Conservation (phyloP, 2,797 vertebrate genomes). For the Pogoniulus pusillus region DNA sequence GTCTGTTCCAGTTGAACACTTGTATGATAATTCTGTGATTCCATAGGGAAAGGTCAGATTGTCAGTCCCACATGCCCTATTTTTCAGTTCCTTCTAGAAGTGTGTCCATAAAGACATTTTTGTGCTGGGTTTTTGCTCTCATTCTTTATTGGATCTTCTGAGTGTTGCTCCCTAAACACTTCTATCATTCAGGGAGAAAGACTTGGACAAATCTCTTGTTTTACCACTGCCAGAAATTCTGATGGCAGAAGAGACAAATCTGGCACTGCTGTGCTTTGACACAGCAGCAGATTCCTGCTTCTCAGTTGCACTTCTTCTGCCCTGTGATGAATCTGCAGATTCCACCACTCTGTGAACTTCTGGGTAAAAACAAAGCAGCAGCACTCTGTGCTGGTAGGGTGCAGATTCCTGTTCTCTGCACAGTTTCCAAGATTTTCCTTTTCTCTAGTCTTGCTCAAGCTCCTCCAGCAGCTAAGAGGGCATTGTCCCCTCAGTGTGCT, state of each 20-base stretch:
- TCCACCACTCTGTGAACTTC: background rate
- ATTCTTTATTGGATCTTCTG: background rate
- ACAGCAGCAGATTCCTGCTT: background rate
- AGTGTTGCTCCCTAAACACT: background rate
- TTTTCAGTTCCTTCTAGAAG: background rate
- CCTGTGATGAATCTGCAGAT: background rate
- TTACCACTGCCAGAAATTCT: background rate
- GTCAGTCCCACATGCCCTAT: background rate
- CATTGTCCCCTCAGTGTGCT: background rate
- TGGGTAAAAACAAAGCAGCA: background rate
- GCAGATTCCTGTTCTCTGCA: background rate
- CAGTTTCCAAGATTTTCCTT: background rate
- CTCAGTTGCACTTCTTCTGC: background rate
- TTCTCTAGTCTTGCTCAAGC: no score
- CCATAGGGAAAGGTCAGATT: background rate
- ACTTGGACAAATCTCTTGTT: background rate
- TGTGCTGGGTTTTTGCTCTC: background rate
- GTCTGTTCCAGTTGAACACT: no score
- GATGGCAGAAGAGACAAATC: background rate
- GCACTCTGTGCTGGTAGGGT: background rate
- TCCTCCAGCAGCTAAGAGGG: background rate
- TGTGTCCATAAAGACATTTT: background rate
- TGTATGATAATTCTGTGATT: no score
- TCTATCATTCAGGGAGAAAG: background rate
- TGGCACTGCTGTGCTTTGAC: background rate